These are phyloP conservation scores for Plectrocnemia conspersa DNA, from an alignment of 1,140 invertebrate species.

Conservation along the genomic window DNA sequence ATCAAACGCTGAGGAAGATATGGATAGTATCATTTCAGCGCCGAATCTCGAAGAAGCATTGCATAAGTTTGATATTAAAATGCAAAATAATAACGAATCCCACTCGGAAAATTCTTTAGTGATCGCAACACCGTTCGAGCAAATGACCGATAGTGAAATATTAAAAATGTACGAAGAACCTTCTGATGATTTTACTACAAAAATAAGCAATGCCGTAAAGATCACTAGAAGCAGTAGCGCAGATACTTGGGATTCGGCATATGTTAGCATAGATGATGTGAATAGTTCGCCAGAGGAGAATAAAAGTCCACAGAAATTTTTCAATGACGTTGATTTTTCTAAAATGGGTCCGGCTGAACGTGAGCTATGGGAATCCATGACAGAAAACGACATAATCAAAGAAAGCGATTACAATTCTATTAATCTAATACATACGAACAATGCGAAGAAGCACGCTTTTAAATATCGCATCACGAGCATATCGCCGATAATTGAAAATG, in stretches of 20 bases:
- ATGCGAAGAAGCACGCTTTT: neutral
- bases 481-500: constrained; percentile 20
- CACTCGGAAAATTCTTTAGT: constrained; percentile 17
- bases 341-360: constrained; percentile 44
- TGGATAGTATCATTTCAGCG: constrained; percentile 39
- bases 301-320: constrained; percentile 43
- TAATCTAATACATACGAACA: too few species aligned
- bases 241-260: constrained; percentile 51
- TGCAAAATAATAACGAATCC: constrained; percentile 22
- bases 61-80: constrained; percentile 28
- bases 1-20: constrained; percentile 35
- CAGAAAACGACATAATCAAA: constrained; percentile 13
- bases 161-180: constrained; percentile 31
- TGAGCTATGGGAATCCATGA: constrained; percentile 41
- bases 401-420: constrained; percentile 17
- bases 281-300: constrained; percentile 44
- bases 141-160: constrained; percentile 34
- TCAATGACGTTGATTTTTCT: constrained; percentile 36
- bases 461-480: neutral
- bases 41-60: constrained; percentile 34
- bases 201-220: neutral
- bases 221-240: constrained; percentile 34
- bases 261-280: constrained; percentile 51
- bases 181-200: neutral
- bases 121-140: constrained; percentile 27